Evolutionary conservation across 2,113 vertebrate genomes (phyloP).

Genomic region (Nerophis lumbriciformis): DNA sequence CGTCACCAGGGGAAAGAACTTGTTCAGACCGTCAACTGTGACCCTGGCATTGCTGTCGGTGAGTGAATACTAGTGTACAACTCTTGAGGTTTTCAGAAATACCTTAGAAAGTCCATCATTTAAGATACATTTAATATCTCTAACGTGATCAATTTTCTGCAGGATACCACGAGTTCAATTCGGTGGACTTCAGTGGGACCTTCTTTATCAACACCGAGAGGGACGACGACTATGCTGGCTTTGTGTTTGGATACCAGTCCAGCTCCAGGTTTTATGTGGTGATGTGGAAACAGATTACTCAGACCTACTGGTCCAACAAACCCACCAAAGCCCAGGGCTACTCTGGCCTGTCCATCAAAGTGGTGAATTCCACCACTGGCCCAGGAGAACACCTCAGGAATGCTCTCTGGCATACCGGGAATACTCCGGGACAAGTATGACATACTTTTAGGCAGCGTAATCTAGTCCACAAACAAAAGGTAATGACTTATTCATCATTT

Average conservation of each 20-base stretch:
- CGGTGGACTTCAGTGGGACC: slow-evolving; percentile 98
- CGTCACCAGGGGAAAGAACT: slow-evolving; percentile 97
- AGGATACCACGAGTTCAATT: slow-evolving; percentile 96
- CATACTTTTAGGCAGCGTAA: not conserved
- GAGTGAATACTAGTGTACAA: slow-evolving; percentile 10
- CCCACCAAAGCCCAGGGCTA: slow-evolving; percentile 97
- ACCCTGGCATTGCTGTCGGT: slow-evolving; percentile 97
- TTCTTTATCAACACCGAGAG: slow-evolving; percentile 99
- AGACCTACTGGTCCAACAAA: slow-evolving; percentile 93
- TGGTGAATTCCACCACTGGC: slow-evolving; percentile 96
- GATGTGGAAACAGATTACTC: slow-evolving; percentile 99
- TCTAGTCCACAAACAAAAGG: not conserved
- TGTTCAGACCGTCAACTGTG: slow-evolving; percentile 98
- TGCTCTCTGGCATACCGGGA: slow-evolving; percentile 97
- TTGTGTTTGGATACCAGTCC: slow-evolving; percentile 98
- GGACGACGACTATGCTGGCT: slow-evolving; percentile 96
- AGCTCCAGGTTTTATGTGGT: slow-evolving; percentile 98
- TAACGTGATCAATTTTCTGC: slow-evolving; percentile 20
- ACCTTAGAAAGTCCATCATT: not conserved
- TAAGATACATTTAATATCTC: not conserved
- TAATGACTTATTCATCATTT: not conserved
- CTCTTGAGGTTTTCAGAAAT: not conserved
- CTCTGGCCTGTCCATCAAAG: slow-evolving; percentile 95
- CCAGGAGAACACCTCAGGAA: slow-evolving; percentile 97
- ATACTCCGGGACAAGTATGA: slow-evolving; percentile 90